phyloP scores from a whole-genome alignment of 2,888 invertebrate genomes.

The Eudasyphora cyanicolor region DNA sequence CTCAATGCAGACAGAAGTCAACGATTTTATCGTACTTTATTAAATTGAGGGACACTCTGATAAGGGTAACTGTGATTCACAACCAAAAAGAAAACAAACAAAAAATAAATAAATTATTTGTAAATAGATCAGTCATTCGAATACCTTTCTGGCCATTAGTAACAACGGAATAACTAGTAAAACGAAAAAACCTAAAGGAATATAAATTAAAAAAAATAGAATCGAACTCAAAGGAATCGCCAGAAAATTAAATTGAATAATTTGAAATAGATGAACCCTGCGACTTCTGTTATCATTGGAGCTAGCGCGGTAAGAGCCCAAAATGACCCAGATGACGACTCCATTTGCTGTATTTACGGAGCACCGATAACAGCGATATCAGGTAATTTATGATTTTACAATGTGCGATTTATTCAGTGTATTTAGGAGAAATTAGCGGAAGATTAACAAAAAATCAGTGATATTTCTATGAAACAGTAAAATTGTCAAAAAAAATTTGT shows the following conservation, averaged over 20 bases:
- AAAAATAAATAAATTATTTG: neutral
- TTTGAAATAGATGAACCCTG: neutral
- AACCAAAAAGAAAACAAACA: neutral
- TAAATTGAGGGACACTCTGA: too few species aligned
- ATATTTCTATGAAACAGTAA: too few species aligned
- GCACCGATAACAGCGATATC: neutral
- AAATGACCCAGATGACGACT: neutral
- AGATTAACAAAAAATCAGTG: too few species aligned
- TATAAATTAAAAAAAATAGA: neutral
- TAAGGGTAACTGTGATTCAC: too few species aligned
- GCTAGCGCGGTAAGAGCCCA: neutral
- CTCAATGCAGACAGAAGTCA: too few species aligned
- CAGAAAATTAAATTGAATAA: too few species aligned
- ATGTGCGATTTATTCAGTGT: too few species aligned
- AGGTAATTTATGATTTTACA: neutral
- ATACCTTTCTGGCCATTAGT: neutral
- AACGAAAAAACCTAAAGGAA: neutral
- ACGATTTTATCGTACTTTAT: too few species aligned
- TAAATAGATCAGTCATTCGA: neutral
- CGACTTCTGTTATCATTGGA: neutral
- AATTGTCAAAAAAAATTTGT: neutral
- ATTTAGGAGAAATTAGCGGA: too few species aligned
- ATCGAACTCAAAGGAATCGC: too few species aligned
- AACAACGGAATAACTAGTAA: neutral
- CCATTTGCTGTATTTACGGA: neutral